phyloP scores from a whole-genome alignment of 2,797 vertebrate genomes.

The Phataginus tetradactyla region DNA sequence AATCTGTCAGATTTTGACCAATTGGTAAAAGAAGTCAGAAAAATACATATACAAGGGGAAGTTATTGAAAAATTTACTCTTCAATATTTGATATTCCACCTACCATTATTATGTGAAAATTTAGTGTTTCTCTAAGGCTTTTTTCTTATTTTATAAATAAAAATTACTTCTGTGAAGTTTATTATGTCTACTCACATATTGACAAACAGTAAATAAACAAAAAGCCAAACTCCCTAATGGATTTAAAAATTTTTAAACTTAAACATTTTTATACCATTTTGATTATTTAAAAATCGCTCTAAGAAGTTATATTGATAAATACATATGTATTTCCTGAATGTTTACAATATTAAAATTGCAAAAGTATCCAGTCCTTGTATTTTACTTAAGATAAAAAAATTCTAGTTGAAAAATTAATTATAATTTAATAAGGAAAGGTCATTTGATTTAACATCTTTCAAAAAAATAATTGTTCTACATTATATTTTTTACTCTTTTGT shows the following conservation, averaged over 20 bases:
- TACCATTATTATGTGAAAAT: neutral
- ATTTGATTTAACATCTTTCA: neutral
- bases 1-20: slow-evolving; percentile 31
- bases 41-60: neutral
- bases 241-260: slow-evolving; percentile 38
- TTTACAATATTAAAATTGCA: slow-evolving; percentile 18
- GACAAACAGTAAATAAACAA: neutral
- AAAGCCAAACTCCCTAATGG: neutral
- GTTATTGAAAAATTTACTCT: neutral
- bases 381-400: neutral
- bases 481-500: slow-evolving; percentile 3
- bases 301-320: neutral
- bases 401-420: neutral
- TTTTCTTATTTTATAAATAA: neutral
- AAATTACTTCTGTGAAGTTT: neutral
- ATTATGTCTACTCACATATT: neutral
- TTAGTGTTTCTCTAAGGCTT: neutral
- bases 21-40: slow-evolving; percentile 1
- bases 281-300: neutral
- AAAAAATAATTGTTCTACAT: neutral
- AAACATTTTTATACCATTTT: neutral
- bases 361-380: neutral
- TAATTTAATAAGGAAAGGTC: neutral
- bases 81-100: neutral
- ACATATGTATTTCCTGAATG: neutral